Base-by-base conservation (phyloP, 2,113 vertebrate species). In the Nansenia antarctica region DNA sequence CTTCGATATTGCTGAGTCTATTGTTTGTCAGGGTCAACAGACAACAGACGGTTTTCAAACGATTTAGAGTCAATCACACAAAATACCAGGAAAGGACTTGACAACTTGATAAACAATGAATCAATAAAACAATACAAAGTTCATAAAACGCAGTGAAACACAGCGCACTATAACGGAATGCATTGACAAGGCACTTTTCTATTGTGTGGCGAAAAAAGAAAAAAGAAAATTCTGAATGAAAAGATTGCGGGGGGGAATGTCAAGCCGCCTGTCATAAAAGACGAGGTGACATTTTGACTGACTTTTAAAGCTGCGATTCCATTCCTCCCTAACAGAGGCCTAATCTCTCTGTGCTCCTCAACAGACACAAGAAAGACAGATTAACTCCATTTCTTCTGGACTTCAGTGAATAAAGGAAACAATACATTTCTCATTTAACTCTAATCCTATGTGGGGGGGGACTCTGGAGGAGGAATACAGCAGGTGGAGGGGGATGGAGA, bases 381-480 rank as follows among this genome's bases (percentile, higher is more conserved):
- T 88, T 87, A 86, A 91, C 86, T 85, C 79, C 85, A 89, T 92
- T 89, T 87, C 77, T 86, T 78, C 84, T 82, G 81, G 80, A 82
- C 82, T 86, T 69, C 68, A 80, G 67, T 80, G 83, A 89, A 89
- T 74, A 81, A 81, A 74, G 68, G 76, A 89, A 89, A 91, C 85
- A 86, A 85, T 85, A 76, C 76, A 85, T 81, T 87, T 85, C 82
- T 82, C 79, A 86, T 85, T 78, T 77, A 77, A 78, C 31, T 75
- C 42, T 80, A 82, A 81, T 84, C 82, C 84, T 64, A 67, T 54
- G 80, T 79, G 63, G 77, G 82, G 76, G 83, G 77, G 82, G 76
- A 82, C 64, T 54, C 65, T 18, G 39, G 65, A 61, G 72, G 78
- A 72, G 76, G 74, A 70, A 79, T 78, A 80, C 74, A 80, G 76